Evolutionary conservation across 1,140 invertebrate species (phyloP).

Genomic region (Macrostomum lignano): DNA sequence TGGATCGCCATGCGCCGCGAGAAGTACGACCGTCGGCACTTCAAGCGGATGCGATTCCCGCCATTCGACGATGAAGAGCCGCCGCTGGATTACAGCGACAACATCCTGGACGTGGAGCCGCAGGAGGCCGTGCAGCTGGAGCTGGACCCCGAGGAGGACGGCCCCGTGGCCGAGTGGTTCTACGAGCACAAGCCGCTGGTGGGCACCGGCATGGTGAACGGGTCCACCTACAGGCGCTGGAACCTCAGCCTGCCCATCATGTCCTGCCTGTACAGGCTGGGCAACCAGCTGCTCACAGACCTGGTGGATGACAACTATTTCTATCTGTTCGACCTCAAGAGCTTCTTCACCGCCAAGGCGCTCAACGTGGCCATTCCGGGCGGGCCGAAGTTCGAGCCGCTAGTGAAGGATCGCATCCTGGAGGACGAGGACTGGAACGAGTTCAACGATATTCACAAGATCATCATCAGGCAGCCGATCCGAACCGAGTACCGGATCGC

Average conservation of each 20-base stretch:
- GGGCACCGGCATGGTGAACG: slow-evolving; percentile 71
- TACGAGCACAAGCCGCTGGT: slow-evolving; percentile 89
- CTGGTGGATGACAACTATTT: slow-evolving; percentile 94
- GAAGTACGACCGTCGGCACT: slow-evolving; percentile 87
- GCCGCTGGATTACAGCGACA: slow-evolving; percentile 91
- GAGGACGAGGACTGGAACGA: slow-evolving; percentile 99
- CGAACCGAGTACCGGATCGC: slow-evolving; percentile 95
- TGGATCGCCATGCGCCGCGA: slow-evolving; percentile 99
- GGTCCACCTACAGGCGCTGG: slow-evolving; percentile 81
- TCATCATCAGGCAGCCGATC: slow-evolving; percentile 90
- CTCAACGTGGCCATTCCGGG: slow-evolving; percentile 99
- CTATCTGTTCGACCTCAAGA: slow-evolving; percentile 92
- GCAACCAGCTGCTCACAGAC: slow-evolving; percentile 90
- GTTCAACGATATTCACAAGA: slow-evolving; percentile 99
- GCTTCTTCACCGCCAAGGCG: slow-evolving; percentile 97
- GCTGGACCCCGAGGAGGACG: slow-evolving; percentile 76
- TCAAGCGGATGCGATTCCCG: slow-evolving; percentile 95
- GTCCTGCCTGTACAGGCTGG: slow-evolving; percentile 79
- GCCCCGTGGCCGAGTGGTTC: slow-evolving; percentile 58
- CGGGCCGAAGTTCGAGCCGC: slow-evolving; percentile 92
- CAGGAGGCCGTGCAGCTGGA: slow-evolving; percentile 96
- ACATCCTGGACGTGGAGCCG: slow-evolving; percentile 91
- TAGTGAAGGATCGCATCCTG: slow-evolving; percentile 83
- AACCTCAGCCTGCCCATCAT: slow-evolving; percentile 73
- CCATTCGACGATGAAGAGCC: slow-evolving; percentile 99